Conservation (phyloP, 2,113 vertebrate genomes). For the Colius striatus region DNA sequence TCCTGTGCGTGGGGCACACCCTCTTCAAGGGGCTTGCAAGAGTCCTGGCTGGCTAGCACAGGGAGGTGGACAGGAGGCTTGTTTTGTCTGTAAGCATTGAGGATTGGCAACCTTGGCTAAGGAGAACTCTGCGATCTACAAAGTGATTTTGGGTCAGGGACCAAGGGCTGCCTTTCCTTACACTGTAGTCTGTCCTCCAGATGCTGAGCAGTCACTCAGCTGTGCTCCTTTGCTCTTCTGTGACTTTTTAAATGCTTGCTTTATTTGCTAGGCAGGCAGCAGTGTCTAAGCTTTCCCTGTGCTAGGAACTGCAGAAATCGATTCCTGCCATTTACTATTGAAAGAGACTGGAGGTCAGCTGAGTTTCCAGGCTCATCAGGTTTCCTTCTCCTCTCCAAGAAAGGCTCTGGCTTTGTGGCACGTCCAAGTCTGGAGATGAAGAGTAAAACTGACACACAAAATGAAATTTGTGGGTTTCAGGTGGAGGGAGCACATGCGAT, state of each 20-base stretch:
- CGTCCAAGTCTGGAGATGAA: not conserved
- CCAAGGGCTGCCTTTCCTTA: not conserved
- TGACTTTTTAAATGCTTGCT: not conserved
- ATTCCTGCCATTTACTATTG: not conserved
- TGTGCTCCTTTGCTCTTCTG: not conserved
- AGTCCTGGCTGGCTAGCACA: not conserved
- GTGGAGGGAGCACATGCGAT: not conserved
- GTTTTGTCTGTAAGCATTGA: rapidly evolving
- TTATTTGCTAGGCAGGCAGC: not conserved
- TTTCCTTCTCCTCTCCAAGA: not conserved
- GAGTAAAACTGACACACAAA: not conserved
- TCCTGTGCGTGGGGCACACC: rapidly evolving
- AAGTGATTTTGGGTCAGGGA: not conserved
- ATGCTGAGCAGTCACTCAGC: not conserved
- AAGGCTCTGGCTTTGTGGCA: not conserved
- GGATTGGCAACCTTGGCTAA: not conserved
- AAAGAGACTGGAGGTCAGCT: not conserved
- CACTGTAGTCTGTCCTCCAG: not conserved
- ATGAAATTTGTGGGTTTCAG: not conserved
- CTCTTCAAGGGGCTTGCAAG: not conserved
- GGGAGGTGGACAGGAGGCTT: not conserved
- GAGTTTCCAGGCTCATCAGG: not conserved
- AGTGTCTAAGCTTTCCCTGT: not conserved
- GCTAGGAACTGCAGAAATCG: not conserved
- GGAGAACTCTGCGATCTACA: not conserved